Conservation (phyloP, 2,888 invertebrate genomes). For the Idaea biselata region DNA sequence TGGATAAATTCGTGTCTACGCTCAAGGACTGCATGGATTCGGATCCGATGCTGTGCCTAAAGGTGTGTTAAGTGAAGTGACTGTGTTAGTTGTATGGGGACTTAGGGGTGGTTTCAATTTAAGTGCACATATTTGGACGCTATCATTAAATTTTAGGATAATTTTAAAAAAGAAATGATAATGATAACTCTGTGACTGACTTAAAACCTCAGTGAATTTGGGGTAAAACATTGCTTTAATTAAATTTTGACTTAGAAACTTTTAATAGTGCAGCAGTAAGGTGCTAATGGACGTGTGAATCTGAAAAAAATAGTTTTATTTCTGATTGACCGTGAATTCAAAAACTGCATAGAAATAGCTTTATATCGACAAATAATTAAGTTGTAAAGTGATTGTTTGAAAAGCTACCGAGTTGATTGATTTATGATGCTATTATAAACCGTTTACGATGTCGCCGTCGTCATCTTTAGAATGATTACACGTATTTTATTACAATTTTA, state of each 20-base stretch:
- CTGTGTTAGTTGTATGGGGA: slow-evolving; percentile 38
- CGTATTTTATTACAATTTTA: background rate
- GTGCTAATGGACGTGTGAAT: too few relatives aligned
- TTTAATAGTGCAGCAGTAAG: too few relatives aligned
- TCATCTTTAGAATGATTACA: background rate
- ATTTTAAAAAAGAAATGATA: too few relatives aligned
- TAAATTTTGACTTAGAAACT: too few relatives aligned
- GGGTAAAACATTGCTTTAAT: too few relatives aligned
- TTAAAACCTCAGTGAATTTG: too few relatives aligned
- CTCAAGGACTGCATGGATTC: slow-evolving; percentile 86
- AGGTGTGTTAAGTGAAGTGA: slow-evolving; percentile 82
- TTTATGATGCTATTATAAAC: background rate
- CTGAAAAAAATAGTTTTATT: too few relatives aligned
- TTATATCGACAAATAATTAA: slow-evolving; percentile 14
- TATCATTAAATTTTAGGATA: too few relatives aligned
- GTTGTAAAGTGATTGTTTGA: slow-evolving; percentile 8
- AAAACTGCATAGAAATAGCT: background rate
- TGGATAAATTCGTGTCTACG: slow-evolving; percentile 64
- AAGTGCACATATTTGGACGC: too few relatives aligned
- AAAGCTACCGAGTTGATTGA: background rate
- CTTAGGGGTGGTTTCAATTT: slow-evolving; percentile 27
- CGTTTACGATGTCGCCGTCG: background rate
- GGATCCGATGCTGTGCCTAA: slow-evolving; percentile 85
- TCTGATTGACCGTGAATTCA: background rate
- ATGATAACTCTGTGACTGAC: too few relatives aligned